Conservation (phyloP, 2,888 invertebrate genomes). For the Agrotis ipsilon region DNA sequence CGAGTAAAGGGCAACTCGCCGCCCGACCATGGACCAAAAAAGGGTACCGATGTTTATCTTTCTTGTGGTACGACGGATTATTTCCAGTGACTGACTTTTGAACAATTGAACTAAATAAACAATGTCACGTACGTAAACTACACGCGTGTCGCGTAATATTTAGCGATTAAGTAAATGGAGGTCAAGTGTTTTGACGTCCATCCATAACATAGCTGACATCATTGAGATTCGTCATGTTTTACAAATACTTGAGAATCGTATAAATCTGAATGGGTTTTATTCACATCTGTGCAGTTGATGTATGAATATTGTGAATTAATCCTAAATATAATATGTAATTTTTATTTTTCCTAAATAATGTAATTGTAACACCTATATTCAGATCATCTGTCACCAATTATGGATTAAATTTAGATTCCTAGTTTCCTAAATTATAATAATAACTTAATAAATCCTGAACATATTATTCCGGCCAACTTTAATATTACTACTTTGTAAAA, state of each 20-base stretch:
- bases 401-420: background rate
- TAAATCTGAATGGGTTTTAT: constrained; percentile 14
- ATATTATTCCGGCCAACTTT: background rate
- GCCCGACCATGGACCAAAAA: too few species aligned
- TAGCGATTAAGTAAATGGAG: constrained; percentile 40
- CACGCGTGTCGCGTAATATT: constrained; percentile 31
- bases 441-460: background rate
- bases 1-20: too few species aligned
- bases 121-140: constrained; percentile 32
- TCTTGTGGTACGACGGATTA: too few species aligned
- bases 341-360: too few species aligned
- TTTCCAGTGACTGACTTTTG: too few species aligned
- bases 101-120: constrained; percentile 16
- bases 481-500: background rate
- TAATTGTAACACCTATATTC: too few species aligned
- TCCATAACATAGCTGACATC: constrained; percentile 28
- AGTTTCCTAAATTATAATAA: background rate
- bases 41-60: too few species aligned
- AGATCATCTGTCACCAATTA: background rate
- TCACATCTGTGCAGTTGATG: constrained; percentile 4
- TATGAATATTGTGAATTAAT: constrained; percentile 1
- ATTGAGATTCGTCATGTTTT: constrained; percentile 31
- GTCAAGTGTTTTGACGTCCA: constrained; percentile 29
- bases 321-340: too few species aligned
- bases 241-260: constrained; percentile 21